Evolutionary conservation across 1,140 invertebrate genomes (phyloP).

Genomic region (Gonatopus flavifemur): DNA sequence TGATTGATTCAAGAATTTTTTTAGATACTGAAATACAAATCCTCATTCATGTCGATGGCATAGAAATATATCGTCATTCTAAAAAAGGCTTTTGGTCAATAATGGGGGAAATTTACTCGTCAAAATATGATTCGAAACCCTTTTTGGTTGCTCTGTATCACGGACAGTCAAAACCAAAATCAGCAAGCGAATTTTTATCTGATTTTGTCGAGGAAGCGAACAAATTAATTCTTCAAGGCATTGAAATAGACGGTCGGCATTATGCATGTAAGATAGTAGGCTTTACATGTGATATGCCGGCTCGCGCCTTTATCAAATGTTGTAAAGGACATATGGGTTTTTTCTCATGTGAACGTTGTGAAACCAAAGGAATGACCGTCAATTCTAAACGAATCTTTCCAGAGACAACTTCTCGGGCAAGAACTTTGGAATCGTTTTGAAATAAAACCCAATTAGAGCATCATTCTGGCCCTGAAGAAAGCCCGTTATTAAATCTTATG

Average conservation of each 20-base stretch:
- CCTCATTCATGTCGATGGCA: slow-evolving; percentile 3
- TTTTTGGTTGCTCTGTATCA: not conserved
- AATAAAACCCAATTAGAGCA: not conserved
- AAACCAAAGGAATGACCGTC: slow-evolving; percentile 2
- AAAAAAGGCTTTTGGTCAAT: slow-evolving; percentile 3
- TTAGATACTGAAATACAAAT: not conserved
- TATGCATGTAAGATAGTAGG: not conserved
- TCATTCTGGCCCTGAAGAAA: too few relatives aligned
- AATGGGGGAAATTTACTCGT: too few relatives aligned
- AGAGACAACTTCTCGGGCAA: not conserved
- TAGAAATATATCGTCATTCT: not conserved
- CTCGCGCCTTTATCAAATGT: slow-evolving; percentile 6
- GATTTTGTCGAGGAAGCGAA: slow-evolving; percentile 4
- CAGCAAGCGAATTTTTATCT: not conserved
- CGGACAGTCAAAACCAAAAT: not conserved
- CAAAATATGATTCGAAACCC: not conserved
- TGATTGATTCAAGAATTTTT: not conserved
- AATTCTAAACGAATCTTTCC: not conserved
- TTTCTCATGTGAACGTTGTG: slow-evolving; percentile 4
- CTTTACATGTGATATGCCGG: slow-evolving; percentile 7
- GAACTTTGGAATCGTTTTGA: not conserved
- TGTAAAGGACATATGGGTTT: not conserved
- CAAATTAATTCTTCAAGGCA: not conserved
- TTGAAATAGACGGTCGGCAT: not conserved
- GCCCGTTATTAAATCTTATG: too few relatives aligned